Evolutionary conservation across 2,888 invertebrate genomes (phyloP), one percentile per base, ranked within the genome.

Genomic region (Pterobdella sp.): DNA sequence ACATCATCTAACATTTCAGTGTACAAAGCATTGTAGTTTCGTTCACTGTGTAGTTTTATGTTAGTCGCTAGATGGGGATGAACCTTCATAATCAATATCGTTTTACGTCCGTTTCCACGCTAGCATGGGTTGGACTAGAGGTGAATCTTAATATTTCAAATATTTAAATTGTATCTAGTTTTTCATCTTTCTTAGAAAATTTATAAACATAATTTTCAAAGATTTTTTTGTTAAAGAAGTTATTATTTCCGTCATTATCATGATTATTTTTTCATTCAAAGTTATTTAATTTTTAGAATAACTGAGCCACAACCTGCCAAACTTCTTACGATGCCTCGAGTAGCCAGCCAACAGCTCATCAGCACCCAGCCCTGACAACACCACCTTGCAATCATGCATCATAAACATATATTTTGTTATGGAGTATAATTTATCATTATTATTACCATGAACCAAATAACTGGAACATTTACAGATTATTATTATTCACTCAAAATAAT

Each of bases 291-390:
- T n/a, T n/a, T n/a, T n/a, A n/a, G n/a, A n/a, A n/a, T n/a, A n/a
- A n/a, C n/a, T n/a, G n/a, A n/a, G n/a, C n/a, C n/a, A n/a, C n/a
- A 3, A 35, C 36, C 77, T 82, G 81, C 78, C 79, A 85, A 87
- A 79, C 85, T 86, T 77, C 82, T 89, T 90, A 79, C 93, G 87
- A 81, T 97, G 95, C 75, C 94, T 87, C 49, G 89, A 89, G 81
- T 97, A 97, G 1, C 97, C 97, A 68, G 93, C 95, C 81, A 97
- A 90, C 76, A 96, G 87, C 85, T 98, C 98, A 87, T 98, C 98
- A 0, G 97, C 96, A 7, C 97, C 97, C 86, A 93, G 93, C 49
- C 97, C 97, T 78, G 91, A 85, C 77, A 95, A 83, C 75, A 94
- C 84, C 31, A 93, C 87, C 91, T 91, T 78, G 0, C 75, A 26